Evolutionary conservation across 1,140 invertebrate genomes (phyloP).

Genomic region (Brachionus manjavacas): DNA sequence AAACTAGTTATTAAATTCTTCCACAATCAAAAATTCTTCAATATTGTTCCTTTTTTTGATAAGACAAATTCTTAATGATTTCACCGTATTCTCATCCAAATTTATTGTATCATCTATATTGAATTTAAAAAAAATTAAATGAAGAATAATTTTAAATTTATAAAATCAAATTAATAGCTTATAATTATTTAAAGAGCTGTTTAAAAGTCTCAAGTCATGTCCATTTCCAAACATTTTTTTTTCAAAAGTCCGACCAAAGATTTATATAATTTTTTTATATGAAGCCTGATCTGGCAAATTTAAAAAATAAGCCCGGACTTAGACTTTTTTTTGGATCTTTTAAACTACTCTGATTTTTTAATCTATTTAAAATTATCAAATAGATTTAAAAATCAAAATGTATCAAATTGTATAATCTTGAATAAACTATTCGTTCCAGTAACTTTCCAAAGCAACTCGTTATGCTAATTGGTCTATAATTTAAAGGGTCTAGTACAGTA

Average conservation of each 20-base stretch:
- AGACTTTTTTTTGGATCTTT: background rate
- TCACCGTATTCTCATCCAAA: background rate
- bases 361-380: background rate
- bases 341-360: background rate
- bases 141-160: background rate
- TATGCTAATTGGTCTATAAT: too few species aligned
- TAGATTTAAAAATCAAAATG: too few species aligned
- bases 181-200: background rate
- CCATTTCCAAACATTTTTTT: background rate
- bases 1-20: background rate
- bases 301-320: background rate
- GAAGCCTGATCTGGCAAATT: background rate
- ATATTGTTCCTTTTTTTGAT: background rate
- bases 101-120: background rate
- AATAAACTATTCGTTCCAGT: too few species aligned
- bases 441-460: too few species aligned
- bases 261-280: background rate
- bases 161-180: background rate
- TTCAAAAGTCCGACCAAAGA: background rate
- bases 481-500: too few species aligned
- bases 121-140: background rate
- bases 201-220: background rate
- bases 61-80: background rate
- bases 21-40: background rate
- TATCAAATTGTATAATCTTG: too few species aligned